Base-by-base conservation (phyloP, 1,140 invertebrate genomes). In the Pygmarrhopalites habei region DNA sequence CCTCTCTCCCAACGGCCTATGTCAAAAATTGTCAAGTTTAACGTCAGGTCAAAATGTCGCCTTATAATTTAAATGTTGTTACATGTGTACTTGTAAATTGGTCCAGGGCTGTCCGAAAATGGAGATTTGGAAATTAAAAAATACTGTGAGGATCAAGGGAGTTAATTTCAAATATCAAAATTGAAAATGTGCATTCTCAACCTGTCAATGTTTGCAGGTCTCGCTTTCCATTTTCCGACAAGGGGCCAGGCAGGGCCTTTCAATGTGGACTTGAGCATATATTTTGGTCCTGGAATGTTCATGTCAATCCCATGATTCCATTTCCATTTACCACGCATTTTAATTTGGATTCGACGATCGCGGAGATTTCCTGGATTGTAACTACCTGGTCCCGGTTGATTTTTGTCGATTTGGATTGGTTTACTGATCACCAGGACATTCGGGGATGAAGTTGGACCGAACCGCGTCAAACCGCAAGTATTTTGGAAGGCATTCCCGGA, bases 31-130 rank as follows among this genome's bases (percentile, higher is more conserved):
- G n/a, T n/a, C n/a, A n/a, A n/a, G n/a, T n/a, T n/a, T n/a, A n/a
- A n/a, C n/a, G n/a, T n/a, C n/a, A n/a, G n/a, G n/a, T n/a, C n/a
- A n/a, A n/a, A n/a, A n/a, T n/a, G n/a, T n/a, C n/a, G n/a, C n/a
- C n/a, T n/a, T n/a, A n/a, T n/a, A n/a, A n/a, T n/a, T n/a, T n/a
- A n/a, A n/a, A n/a, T n/a, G n/a, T n/a, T n/a, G n/a, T n/a, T n/a
- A 15, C 23, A 10, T 21, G 10, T 21, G 26, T 32, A 55, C 51
- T 55, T 32, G 51, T 55, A 55, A 55, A 55, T 55, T 7, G 51
- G 51, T 5, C 51, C 51, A 17, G 51, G 51, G 21, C 51, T 55
- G 17, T 55, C 25, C 29, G 51, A 28, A n/a, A n/a, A n/a, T n/a
- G n/a, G n/a, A n/a, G n/a, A n/a, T n/a, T n/a, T n/a, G n/a, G n/a